These are phyloP conservation scores for Poecilia velifera DNA, from an alignment of 2,797 vertebrate genomes.

Conservation along the genomic window DNA sequence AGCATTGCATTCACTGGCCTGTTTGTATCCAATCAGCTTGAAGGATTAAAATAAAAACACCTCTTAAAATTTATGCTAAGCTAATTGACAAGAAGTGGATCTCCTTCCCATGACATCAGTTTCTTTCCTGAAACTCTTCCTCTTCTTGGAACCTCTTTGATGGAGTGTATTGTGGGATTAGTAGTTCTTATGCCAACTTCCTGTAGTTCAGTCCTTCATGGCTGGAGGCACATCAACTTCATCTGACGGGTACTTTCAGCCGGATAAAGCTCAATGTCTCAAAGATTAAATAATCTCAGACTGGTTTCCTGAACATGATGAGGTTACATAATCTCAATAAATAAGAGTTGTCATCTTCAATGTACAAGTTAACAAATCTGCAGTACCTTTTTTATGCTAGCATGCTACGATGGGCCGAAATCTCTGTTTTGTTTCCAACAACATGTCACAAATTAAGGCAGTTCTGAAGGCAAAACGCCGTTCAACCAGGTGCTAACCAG, in stretches of 20 bases:
- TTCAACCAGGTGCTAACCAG: background rate
- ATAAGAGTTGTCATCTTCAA: background rate
- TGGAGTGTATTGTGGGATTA: no score
- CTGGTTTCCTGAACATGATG: background rate
- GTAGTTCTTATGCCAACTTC: no score
- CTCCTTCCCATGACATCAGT: no score
- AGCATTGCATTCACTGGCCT: no score
- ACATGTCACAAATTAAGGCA: background rate
- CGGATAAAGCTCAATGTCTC: background rate
- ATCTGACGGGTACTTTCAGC: background rate
- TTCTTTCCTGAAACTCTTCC: no score
- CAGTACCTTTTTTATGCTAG: background rate
- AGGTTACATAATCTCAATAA: background rate
- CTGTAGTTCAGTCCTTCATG: no score
- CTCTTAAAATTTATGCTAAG: no score
- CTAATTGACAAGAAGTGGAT: no score
- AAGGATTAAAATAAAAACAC: no score
- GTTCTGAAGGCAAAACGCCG: background rate
- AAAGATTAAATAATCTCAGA: background rate
- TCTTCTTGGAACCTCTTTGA: no score
- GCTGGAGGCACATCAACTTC: no score
- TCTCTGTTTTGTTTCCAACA: background rate
- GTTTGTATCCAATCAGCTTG: no score
- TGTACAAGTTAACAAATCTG: background rate
- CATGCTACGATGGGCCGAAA: background rate